Conservation (phyloP, 1,140 invertebrate genomes). For the Drosophila sturtevanti region DNA sequence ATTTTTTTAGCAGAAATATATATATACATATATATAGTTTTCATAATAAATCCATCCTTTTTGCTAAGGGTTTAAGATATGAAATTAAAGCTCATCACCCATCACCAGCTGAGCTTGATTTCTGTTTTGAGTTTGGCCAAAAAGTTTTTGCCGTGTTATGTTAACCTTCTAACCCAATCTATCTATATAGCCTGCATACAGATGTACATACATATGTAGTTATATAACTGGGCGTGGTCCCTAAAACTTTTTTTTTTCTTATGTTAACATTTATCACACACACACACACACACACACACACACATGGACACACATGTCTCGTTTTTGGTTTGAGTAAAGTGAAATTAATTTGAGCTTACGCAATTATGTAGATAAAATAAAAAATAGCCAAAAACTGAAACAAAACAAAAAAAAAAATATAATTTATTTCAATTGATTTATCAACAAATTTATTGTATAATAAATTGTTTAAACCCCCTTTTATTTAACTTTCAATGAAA, state of each 20-base stretch:
- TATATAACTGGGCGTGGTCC: constrained; percentile 2
- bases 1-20: too few species aligned
- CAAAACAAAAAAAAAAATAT: too few species aligned
- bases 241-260: background rate
- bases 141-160: constrained; percentile 41
- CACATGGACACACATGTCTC: background rate
- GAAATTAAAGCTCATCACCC: constrained; percentile 41
- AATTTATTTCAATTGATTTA: too few species aligned
- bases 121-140: constrained; percentile 14
- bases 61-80: background rate
- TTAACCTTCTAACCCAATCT: background rate
- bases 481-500: too few species aligned
- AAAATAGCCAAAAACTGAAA: too few species aligned
- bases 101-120: constrained; percentile 63
- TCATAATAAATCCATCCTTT: background rate
- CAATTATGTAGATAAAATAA: too few species aligned
- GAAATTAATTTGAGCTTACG: too few species aligned
- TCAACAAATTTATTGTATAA: too few species aligned
- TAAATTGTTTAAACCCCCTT: too few species aligned
- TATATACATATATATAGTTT: too few species aligned
- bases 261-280: background rate
- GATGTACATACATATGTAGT: background rate
- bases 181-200: background rate
- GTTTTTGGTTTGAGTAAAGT: too few species aligned
- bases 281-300: background rate